These are phyloP conservation scores for Clostera curtula DNA, from an alignment of 2,888 invertebrate species.

Conservation along the genomic window DNA sequence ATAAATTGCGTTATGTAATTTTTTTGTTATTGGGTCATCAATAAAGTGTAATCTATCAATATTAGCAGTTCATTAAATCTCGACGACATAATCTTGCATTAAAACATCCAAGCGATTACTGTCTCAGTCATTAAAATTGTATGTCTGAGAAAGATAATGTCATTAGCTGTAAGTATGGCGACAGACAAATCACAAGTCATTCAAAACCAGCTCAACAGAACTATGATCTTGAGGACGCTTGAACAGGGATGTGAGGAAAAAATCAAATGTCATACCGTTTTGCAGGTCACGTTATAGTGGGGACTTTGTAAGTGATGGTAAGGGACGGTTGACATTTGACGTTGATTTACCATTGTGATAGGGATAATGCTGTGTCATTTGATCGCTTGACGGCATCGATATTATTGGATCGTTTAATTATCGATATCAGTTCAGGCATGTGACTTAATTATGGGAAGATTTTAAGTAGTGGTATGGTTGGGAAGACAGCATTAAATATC, in stretches of 20 bases:
- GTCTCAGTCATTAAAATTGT: too few relatives aligned
- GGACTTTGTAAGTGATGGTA: slow-evolving; percentile 37
- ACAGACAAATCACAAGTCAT: slow-evolving; percentile 64
- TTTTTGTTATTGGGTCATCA: too few relatives aligned
- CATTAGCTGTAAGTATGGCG: slow-evolving; percentile 67
- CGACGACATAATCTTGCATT: slow-evolving; percentile 24
- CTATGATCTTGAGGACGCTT: slow-evolving; percentile 23
- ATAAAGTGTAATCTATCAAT: too few relatives aligned
- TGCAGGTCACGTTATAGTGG: slow-evolving; percentile 36
- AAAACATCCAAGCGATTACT: slow-evolving; percentile 51
- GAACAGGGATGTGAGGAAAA: slow-evolving; percentile 15
- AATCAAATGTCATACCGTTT: slow-evolving; percentile 32
- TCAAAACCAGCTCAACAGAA: slow-evolving; percentile 33
- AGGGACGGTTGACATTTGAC: slow-evolving; percentile 68
- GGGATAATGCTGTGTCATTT: slow-evolving; percentile 45
- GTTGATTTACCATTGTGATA: slow-evolving; percentile 69
- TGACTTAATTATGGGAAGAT: slow-evolving; percentile 15
- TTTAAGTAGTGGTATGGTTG: too few relatives aligned
- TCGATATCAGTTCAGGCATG: slow-evolving; percentile 14
- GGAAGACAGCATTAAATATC: too few relatives aligned
- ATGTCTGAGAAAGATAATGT: slow-evolving; percentile 71
- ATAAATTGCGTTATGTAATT: too few relatives aligned
- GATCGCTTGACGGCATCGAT: slow-evolving; percentile 55
- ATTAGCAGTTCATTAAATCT: too few relatives aligned
- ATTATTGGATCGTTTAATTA: slow-evolving; percentile 29